Conservation (phyloP, 2,888 invertebrate genomes). For the Drosophila bunnanda region DNA sequence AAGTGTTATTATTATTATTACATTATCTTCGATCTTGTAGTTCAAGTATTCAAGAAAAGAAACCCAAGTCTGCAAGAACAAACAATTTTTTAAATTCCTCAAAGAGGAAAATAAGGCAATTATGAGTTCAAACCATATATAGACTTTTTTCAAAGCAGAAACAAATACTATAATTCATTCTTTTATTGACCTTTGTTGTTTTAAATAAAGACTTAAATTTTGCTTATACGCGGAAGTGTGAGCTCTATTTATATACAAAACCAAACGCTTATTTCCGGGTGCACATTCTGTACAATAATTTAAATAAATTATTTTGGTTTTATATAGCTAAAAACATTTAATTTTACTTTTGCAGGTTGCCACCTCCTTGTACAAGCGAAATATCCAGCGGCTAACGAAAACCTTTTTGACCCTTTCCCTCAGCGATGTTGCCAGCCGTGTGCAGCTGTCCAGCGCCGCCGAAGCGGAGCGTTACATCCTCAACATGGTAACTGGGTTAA, state of each 20-base stretch:
- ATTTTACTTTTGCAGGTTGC: slow-evolving; percentile 87
- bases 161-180: neutral
- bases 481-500: slow-evolving; percentile 90
- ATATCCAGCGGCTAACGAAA: slow-evolving; percentile 97
- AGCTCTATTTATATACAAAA: neutral
- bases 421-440: slow-evolving; percentile 91
- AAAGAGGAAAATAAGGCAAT: neutral
- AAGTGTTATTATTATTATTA: too few species aligned
- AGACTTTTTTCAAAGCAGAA: slow-evolving; percentile 1
- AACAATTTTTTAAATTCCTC: neutral
- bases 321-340: too few species aligned
- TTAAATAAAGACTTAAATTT: slow-evolving; percentile 2
- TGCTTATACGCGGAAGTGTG: slow-evolving; percentile 14
- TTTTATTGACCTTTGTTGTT: slow-evolving; percentile 8
- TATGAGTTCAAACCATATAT: neutral
- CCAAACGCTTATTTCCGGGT: neutral
- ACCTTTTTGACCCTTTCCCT: slow-evolving; percentile 89
- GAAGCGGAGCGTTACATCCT: slow-evolving; percentile 97
- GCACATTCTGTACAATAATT: too few species aligned
- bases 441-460: slow-evolving; percentile 92
- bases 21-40: too few species aligned
- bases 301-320: neutral
- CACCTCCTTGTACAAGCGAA: slow-evolving; percentile 96
- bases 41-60: too few species aligned
- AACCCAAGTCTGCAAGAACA: neutral